These are phyloP conservation scores for Mesodorylaimus sp. DNA, from an alignment of 2,888 invertebrate species.

Conservation along the genomic window DNA sequence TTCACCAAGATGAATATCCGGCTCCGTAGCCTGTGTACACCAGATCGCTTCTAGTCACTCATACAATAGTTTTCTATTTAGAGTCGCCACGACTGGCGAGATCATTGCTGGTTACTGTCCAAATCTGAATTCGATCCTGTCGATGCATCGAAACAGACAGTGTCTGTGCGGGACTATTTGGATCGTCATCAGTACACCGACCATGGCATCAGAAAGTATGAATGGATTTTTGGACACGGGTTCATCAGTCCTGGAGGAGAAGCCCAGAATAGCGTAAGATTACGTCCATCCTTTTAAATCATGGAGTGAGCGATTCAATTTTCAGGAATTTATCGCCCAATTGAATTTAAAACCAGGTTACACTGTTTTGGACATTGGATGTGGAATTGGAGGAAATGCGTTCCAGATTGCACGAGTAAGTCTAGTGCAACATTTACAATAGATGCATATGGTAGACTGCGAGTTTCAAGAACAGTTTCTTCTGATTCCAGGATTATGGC, in stretches of 20 bases:
- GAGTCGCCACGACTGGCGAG: constrained; percentile 4
- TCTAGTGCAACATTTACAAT: no score
- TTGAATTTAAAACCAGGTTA: constrained; percentile 35
- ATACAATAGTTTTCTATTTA: no score
- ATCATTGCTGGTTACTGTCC: constrained; percentile 4
- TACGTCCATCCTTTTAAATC: no score
- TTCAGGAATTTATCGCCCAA: constrained; percentile 34
- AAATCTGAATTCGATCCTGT: neutral
- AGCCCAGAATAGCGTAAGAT: constrained; percentile 37
- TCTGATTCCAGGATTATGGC: constrained; percentile 38
- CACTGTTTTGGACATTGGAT: constrained; percentile 41
- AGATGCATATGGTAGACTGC: no score
- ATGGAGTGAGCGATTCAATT: no score
- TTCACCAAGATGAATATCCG: no score
- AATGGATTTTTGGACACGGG: constrained; percentile 40
- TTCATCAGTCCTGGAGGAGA: constrained; percentile 41
- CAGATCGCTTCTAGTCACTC: no score
- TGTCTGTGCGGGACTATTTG: constrained; percentile 37
- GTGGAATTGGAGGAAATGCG: constrained; percentile 41
- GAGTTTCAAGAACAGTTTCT: no score
- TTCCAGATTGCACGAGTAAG: constrained; percentile 39
- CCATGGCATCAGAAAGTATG: constrained; percentile 39
- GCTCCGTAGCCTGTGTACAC: no score
- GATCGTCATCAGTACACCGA: constrained; percentile 40
- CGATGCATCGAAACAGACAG: neutral